phyloP scores from a whole-genome alignment of 2,113 vertebrate genomes.

The Hydrolagus affinis region DNA sequence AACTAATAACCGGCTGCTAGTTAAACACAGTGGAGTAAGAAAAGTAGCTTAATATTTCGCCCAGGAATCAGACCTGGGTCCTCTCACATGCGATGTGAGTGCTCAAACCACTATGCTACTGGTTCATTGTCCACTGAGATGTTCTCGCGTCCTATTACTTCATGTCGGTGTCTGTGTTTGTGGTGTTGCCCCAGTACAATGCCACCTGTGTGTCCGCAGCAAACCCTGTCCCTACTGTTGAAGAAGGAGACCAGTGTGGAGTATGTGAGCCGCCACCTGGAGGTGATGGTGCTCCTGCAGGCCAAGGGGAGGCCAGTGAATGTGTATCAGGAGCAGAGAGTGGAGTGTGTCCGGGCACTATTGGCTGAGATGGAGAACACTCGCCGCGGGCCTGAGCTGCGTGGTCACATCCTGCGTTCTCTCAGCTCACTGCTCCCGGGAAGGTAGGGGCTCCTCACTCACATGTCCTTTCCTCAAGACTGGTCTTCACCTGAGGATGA shows the following conservation, averaged over 20 bases:
- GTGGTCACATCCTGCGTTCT: constrained; percentile 51
- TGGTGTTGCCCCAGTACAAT: too few relatives aligned
- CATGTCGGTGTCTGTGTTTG: too few relatives aligned
- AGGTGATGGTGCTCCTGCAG: constrained; percentile 55
- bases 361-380: constrained; percentile 54
- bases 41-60: too few relatives aligned
- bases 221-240: constrained; percentile 52
- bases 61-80: too few relatives aligned
- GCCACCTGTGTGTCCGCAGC: constrained; percentile 45
- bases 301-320: not conserved
- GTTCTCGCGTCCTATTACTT: too few relatives aligned
- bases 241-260: constrained; percentile 46
- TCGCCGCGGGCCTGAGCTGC: constrained; percentile 56
- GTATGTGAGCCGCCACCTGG: constrained; percentile 59
- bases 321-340: constrained; percentile 3
- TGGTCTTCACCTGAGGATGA: constrained; percentile 9
- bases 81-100: too few relatives aligned
- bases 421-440: constrained; percentile 57
- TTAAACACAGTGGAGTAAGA: too few relatives aligned
- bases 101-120: too few relatives aligned
- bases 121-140: too few relatives aligned
- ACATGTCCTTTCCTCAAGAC: constrained; percentile 35
- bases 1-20: too few relatives aligned
- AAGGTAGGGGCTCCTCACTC: constrained; percentile 35
- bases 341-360: constrained; percentile 55